A percentile compares a stretch with the other conserved stretches of the same genome.
Conservation (phyloP, 2,113 vertebrate species). For the Australoheros scitulus region DNA sequence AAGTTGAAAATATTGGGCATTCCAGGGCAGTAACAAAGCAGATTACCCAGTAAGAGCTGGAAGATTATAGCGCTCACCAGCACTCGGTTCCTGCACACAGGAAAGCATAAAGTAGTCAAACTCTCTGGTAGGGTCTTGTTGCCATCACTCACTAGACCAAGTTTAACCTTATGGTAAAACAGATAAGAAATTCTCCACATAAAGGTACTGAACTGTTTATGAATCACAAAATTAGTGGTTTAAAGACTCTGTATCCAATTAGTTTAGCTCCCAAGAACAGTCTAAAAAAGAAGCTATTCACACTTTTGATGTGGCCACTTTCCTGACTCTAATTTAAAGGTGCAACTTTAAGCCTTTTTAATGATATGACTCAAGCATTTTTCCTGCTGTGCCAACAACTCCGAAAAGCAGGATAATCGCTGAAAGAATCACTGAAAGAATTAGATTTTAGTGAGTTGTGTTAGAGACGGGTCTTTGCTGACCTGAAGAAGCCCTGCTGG, state of each 20-base stretch:
- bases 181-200: background rate
- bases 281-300: background rate
- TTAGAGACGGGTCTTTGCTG: background rate
- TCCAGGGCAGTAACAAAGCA: constrained; percentile 89
- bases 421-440: background rate
- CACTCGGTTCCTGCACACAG: constrained; percentile 81
- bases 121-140: background rate
- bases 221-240: background rate
- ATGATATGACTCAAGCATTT: background rate
- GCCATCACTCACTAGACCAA: background rate
- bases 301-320: background rate
- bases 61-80: constrained; percentile 86
- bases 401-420: too few relatives aligned
- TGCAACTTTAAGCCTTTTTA: background rate
- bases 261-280: background rate
- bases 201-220: background rate
- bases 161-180: background rate
- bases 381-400: background rate
- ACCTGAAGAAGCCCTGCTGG: constrained; percentile 89
- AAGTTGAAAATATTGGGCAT: constrained; percentile 93
- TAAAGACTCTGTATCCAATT: background rate
- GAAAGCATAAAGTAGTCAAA: background rate
- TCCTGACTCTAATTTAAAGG: background rate
- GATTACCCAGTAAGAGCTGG: constrained; percentile 86
- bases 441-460: background rate